phyloP scores from a whole-genome alignment of 2,888 invertebrate genomes.

The Lycocerus yunnanus region DNA sequence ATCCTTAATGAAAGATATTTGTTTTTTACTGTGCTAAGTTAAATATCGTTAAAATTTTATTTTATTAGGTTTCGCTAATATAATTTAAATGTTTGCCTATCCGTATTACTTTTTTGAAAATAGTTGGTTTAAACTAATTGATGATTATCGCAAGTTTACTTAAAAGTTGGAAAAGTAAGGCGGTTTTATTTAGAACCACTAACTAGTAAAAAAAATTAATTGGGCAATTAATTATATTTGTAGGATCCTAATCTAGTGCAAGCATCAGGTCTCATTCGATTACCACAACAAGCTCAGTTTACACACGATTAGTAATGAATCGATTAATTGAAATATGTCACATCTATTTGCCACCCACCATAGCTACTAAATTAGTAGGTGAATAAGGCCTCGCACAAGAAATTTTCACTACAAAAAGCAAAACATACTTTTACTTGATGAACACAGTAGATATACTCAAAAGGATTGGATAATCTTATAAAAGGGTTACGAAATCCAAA shows the following conservation, averaged over 20 bases:
- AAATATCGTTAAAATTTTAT: conserved; percentile 2
- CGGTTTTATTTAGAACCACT: neutral
- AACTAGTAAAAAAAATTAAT: neutral
- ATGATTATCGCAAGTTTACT: neutral
- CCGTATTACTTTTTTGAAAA: neutral
- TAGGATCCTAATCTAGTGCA: neutral
- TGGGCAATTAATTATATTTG: neutral
- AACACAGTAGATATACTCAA: neutral
- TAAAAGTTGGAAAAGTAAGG: neutral
- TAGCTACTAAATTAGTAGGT: neutral
- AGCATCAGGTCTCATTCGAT: neutral
- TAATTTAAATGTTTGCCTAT: neutral
- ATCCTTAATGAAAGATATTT: conserved; percentile 11
- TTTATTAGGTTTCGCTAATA: neutral
- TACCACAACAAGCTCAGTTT: neutral
- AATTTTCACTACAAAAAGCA: neutral
- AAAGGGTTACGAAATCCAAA: neutral
- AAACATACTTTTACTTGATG: neutral
- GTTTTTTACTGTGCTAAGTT: conserved; percentile 8
- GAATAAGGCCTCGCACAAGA: neutral
- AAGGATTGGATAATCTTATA: neutral
- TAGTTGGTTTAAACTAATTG: neutral
- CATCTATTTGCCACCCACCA: neutral
- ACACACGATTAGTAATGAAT: neutral
- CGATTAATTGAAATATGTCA: neutral